Evolutionary conservation across 2,888 invertebrate genomes (phyloP), one percentile per base, ranked within the genome.

Genomic region (Caenorhabditis wallacei): DNA sequence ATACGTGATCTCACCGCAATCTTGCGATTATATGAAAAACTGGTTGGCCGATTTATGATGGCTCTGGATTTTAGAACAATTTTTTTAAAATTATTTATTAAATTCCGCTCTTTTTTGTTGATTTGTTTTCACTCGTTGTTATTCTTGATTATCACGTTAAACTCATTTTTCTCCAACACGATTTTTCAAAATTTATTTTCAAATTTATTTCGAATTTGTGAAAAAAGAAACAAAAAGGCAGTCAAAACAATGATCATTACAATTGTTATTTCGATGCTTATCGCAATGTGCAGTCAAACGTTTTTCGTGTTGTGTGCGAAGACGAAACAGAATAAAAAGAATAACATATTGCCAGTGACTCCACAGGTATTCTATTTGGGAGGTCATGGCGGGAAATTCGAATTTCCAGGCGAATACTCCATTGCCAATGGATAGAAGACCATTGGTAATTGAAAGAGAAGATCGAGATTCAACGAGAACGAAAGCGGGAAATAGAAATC

Each of bases 1-100:
- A 37, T 86, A 89, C 57, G 84, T 87, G 53, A 89, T 91, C 61
- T 88, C 90, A 11, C 91, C 91, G 11, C 90, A 90, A 79, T 85
- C 86, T 8, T 91, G 91, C 63, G 87, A 85, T 53, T 91, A 91
- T 72, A 86, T 89, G 84, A 80, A 84, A 1, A 85, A 87, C 24
- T 89, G 89, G 89, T 76, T 89, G 24, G 75, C 64, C 37, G 76
- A 74, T 4, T 51, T 72, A 30, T 71, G 46, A 18, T 20, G 40
- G 40, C 18, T 26, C 24, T 63, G n/a, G n/a, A n/a, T 40, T 16
- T 75, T 57, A 30, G 8, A n/a, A n/a, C n/a, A n/a, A n/a, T n/a
- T n/a, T n/a, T 8, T 30, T 30, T 30, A 30, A 30, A 30, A 30
- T 8, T 30, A 30, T 30, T 30, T 30, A 30, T 48, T 30, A 7